Conservation (phyloP, 2,888 invertebrate genomes). For the Anagyrus pseudococci region DNA sequence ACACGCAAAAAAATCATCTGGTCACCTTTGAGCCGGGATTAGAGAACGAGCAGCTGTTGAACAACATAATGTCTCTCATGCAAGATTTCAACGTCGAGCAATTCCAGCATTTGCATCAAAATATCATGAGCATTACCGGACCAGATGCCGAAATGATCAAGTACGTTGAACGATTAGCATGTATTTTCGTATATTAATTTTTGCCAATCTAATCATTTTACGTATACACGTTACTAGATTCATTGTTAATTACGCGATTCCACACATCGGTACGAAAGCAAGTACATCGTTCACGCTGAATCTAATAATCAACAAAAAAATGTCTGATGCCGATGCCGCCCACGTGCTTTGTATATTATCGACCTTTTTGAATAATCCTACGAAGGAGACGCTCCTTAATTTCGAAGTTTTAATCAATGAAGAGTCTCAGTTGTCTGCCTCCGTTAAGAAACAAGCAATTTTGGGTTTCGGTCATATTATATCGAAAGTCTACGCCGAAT, state of each 20-base stretch:
- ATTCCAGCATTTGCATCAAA: neutral
- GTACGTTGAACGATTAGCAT: too few species aligned
- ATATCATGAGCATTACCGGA: neutral
- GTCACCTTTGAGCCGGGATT: too few species aligned
- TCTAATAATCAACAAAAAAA: neutral
- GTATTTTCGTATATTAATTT: too few species aligned
- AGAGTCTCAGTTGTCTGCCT: neutral
- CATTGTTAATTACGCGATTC: neutral
- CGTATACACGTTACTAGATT: neutral
- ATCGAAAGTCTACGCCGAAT: too few species aligned
- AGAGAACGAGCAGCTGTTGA: neutral
- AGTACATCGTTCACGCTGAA: neutral
- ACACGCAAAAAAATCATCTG: neutral
- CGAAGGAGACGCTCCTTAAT: neutral
- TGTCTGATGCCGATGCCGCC: neutral
- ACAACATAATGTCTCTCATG: neutral
- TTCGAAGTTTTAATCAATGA: neutral
- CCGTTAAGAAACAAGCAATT: neutral
- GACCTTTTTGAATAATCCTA: neutral
- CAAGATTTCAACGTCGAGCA: neutral
- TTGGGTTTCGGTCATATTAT: neutral
- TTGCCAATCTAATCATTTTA: too few species aligned
- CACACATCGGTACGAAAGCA: neutral
- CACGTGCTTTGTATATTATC: neutral
- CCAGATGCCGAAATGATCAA: neutral